phyloP scores from a whole-genome alignment of 2,113 vertebrate genomes.

The Charina bottae region DNA sequence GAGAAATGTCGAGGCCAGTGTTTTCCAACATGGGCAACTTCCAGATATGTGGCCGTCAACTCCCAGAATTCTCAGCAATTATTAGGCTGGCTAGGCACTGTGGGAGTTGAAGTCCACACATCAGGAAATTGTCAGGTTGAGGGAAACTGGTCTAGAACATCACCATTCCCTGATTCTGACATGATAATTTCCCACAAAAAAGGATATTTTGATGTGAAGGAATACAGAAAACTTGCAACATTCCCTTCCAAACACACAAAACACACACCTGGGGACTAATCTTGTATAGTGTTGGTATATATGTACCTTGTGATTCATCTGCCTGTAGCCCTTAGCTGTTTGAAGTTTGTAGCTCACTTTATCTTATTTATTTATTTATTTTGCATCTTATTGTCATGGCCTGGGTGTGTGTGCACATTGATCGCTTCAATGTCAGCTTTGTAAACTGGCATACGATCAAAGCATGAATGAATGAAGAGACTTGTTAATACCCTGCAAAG shows the following conservation, averaged over 20 bases:
- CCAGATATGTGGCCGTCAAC: no score
- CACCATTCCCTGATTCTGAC: not conserved
- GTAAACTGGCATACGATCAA: slow-evolving; percentile 57
- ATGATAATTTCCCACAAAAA: not conserved
- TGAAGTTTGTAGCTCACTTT: not conserved
- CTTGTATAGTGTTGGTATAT: not conserved
- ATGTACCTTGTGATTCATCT: not conserved
- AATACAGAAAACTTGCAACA: not conserved
- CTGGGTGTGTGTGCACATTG: slow-evolving; percentile 35
- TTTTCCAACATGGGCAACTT: no score
- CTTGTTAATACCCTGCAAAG: slow-evolving; percentile 38
- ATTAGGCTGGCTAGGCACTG: no score
- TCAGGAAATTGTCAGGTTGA: no score
- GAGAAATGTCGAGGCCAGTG: not conserved
- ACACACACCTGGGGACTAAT: not conserved
- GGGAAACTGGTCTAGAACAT: not conserved
- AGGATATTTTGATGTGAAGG: no score
- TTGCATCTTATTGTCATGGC: slow-evolving; percentile 54
- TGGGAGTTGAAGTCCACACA: no score
- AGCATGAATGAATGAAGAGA: slow-evolving; percentile 49
- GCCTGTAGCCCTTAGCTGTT: not conserved
- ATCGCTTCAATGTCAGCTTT: slow-evolving; percentile 27
- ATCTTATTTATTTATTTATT: not conserved
- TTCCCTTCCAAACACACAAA: not conserved
- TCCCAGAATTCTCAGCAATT: no score